Evolutionary conservation across 2,888 invertebrate species (phyloP), one percentile per base, ranked within the genome.

Genomic region (Crepidodera aurea): DNA sequence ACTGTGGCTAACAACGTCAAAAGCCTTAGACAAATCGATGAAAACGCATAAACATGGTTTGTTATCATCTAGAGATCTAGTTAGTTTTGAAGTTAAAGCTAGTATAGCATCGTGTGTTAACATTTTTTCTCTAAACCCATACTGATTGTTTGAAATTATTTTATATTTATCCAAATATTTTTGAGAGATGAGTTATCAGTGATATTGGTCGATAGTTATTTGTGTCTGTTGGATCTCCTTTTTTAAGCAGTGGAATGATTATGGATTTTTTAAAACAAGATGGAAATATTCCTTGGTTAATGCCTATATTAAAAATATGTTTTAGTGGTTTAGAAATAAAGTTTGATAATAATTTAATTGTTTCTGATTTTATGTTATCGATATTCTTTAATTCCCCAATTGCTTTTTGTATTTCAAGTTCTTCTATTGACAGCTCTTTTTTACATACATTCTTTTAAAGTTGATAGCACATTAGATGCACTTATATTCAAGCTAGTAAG

Each of bases 21-120:
- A 54, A 18, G 54, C 54, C 34, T 54, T 40, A 15, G 54, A 39
- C 25, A 40, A 42, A 40, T 54, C 54, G 22, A 40, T 27, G 16
- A 54, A 54, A 12, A 54, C 16, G 10, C 39, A 54, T 15, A 51
- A 18, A 12, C 34, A 32, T 18, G 51, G 12, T 34, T 50, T 50
- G 27, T 16, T 50, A 15, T 50, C 50, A 16, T 50, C 32, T 1
- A 50, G 29, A 50, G 15, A 27, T 32, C 15, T 29, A 27, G 13
- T 29, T 50, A 50, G 29, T 50, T 50, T 50, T 15, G 50, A 29
- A 13, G 34, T 51, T 6, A 51, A 34, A 34, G 34, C 34, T 18
- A 51, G 16, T 6, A 51, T 8, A 7, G 12, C 51, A 34, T 32
- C 18, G n/a, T 32, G 51, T 16, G 51, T 51, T 15, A 34, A 51